Conservation (phyloP, 2,888 invertebrate genomes). For the Kryphioiulus occultus region DNA sequence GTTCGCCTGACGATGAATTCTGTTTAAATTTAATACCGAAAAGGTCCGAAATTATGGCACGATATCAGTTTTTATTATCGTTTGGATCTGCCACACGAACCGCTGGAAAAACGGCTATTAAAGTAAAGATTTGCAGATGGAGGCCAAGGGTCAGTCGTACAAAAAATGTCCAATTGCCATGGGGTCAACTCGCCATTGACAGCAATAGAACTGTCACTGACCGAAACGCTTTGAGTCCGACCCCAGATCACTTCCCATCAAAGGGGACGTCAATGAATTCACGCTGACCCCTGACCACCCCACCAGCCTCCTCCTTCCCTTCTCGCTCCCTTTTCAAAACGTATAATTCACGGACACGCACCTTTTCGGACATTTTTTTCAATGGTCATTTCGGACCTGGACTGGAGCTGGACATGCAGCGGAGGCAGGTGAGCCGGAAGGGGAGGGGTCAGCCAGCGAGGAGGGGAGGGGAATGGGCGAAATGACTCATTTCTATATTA, state of each 20-base stretch:
- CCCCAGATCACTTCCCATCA: constrained; percentile 50
- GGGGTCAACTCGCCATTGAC: constrained; percentile 46
- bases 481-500: constrained; percentile 35
- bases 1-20: background rate
- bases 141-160: constrained; percentile 48
- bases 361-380: constrained; percentile 36
- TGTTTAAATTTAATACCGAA: background rate
- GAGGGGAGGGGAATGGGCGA: background rate
- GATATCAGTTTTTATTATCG: background rate
- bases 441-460: constrained; percentile 9
- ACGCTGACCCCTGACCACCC: constrained; percentile 39
- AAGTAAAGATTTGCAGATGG: constrained; percentile 36
- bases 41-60: background rate
- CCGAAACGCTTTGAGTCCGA: constrained; percentile 43
- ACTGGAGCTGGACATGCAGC: background rate
- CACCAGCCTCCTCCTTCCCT: constrained; percentile 24
- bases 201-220: constrained; percentile 48
- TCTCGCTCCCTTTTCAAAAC: constrained; percentile 44
- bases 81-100: background rate
- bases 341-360: constrained; percentile 37
- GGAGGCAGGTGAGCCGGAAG: constrained; percentile 35
- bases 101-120: background rate
- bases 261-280: constrained; percentile 35
- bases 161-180: constrained; percentile 41
- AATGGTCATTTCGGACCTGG: background rate